phyloP scores from a whole-genome alignment of 2,797 vertebrate species.

The Eulemur coronatus region DNA sequence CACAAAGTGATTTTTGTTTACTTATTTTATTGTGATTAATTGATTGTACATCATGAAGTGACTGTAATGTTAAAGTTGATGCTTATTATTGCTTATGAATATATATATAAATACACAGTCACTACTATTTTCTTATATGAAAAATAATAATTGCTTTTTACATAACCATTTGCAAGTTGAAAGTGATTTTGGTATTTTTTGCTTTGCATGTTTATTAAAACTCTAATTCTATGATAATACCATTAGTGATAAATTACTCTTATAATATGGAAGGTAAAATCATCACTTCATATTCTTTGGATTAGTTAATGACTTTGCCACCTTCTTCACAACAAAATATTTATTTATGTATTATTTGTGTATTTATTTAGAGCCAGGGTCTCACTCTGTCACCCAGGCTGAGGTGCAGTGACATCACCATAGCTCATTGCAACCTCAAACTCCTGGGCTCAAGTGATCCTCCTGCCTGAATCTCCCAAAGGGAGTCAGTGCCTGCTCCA shows the following conservation, averaged over 20 bases:
- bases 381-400: background rate
- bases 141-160: background rate
- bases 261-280: background rate
- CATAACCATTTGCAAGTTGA: background rate
- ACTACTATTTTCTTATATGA: background rate
- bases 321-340: background rate
- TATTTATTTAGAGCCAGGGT: background rate
- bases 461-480: background rate
- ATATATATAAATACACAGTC: background rate
- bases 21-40: background rate
- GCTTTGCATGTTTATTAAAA: background rate
- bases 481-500: background rate
- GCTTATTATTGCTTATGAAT: background rate
- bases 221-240: background rate
- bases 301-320: background rate
- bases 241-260: background rate
- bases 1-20: background rate
- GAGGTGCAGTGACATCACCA: background rate
- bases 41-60: background rate
- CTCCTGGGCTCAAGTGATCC: background rate
- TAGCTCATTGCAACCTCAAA: background rate
- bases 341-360: background rate
- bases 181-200: background rate
- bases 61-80: background rate
- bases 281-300: background rate